Evolutionary conservation across 2,888 invertebrate species (phyloP), one percentile per base, ranked within the genome.

Genomic region (Nyleta sp.): DNA sequence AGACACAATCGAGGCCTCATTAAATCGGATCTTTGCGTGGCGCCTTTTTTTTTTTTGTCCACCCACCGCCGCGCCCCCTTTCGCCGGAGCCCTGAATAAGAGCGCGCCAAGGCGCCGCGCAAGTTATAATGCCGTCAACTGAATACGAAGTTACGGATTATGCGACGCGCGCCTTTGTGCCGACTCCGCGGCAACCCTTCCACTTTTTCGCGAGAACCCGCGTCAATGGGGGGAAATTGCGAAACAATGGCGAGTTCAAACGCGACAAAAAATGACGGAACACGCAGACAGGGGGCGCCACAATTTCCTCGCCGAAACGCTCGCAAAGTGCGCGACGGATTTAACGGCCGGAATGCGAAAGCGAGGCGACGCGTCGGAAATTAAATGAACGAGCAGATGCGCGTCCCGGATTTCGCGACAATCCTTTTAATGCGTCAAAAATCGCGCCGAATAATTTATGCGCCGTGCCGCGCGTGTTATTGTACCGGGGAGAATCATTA

Each of bases 131-230:
- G 35, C 53, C 55, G 11, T 35, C 50, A 31, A 46, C 20, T 72
- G 65, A 77, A 77, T 77, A 24, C 64, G 40, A 73, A 65, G 73
- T 64, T 65, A 70, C 62, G 31, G 40, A 71, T 79, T 70, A 67
- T 71, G 65, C 53, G 62, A 78, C 80, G 82, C 10, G 35, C 82
- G 81, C 81, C 80, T 85, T 86, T 84, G 84, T 84, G 83, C 80
- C 82, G 84, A 84, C 82, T 80, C 60, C 65, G 53, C 18, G 57
- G 31, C 42, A 22, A 42, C 18, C 2, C 33, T 13, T 33, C 13
- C 18, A 33, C 10, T 13, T 52, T 42, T 65, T n/a, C 57, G 18
- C 48, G 24, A 24, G 20, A 48, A 24, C 67, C 28, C 18, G 24
- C 53, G 40, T 68, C 59, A 68, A 48, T 59, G 50, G 18, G 24